These are phyloP conservation scores for Philonicus albiceps DNA, from an alignment of 2,888 invertebrate genomes.

Conservation along the genomic window DNA sequence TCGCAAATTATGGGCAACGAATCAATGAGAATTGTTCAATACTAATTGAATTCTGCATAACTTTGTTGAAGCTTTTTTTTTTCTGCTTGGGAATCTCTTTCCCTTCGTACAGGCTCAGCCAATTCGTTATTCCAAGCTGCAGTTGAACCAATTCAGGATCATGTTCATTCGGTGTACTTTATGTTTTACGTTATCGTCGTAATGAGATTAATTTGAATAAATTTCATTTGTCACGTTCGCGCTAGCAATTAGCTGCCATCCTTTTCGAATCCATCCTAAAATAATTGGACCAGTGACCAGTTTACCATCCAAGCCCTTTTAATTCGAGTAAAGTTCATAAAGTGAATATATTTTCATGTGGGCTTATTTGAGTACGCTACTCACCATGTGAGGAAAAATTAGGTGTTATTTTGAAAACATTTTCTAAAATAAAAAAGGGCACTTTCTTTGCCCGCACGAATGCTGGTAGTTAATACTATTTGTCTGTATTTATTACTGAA, in stretches of 20 bases:
- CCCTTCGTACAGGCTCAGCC: not conserved
- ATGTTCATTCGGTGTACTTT: not conserved
- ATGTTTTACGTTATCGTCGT: not conserved
- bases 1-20: conserved; percentile 9
- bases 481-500: too few species aligned
- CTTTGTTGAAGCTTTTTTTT: not conserved
- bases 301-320: not conserved
- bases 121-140: not conserved
- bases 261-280: not conserved
- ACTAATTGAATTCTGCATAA: conserved; percentile 11
- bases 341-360: not conserved
- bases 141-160: not conserved
- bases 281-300: not conserved
- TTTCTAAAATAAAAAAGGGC: too few species aligned
- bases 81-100: not conserved
- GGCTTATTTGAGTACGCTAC: not conserved
- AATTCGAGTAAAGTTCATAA: not conserved
- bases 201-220: conserved; percentile 18
- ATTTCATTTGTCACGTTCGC: not conserved
- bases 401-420: too few species aligned
- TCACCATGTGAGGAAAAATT: not conserved
- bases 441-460: too few species aligned
- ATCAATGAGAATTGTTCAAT: conserved; percentile 6
- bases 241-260: not conserved
- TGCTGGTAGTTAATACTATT: too few species aligned